Base-by-base conservation (phyloP, 92 coral and sea anemone species). In the Actinostola sp. region DNA sequence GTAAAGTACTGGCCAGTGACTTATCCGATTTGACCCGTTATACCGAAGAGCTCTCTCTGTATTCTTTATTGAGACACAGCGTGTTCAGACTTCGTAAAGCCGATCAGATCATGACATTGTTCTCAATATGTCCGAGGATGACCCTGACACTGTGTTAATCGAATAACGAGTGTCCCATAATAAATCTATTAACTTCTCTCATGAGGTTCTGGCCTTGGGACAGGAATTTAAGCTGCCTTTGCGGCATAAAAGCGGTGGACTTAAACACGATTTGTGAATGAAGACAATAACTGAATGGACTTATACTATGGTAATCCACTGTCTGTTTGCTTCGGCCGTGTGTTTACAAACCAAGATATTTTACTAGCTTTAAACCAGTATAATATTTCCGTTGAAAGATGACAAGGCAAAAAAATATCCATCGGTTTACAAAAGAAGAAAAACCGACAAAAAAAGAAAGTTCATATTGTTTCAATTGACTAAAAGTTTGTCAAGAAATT, bases 221-320 rank as follows among this genome's bases (percentile, higher is more conserved):
- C 29, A 50, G 45, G 27, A 52, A 52, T 57, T 26, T 31, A 20
- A 51, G 42, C 26, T 50, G 8, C 23, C 61, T 50, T 19, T 30
- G 61, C 58, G 74, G 57, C 63, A 48, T 30, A 68, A 51, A 51
- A 50, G 61, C 61, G 59, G 35, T 30, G 62, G 56, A 16, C 56
- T 50, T 31, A 50, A 49, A 23, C 45, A 27, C 62, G 57, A 33
- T 68, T 68, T 68, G 31, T 32, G 59, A 52, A 68, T 68, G 61
- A 50, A 68, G 51, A 68, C 69, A 70, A 62, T 25, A 63, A 63
- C 38, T 58, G 45, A 63, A 84, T 43, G 77, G 77, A 61, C 57
- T 31, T 46, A 44, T 44, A 70, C 54, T 67, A 77, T 70, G 83
- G 78, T 76, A 83, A 83, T 83, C 78, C 83, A 21, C 23, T 63